Base-by-base conservation (phyloP, 2,797 vertebrate genomes). In the Salmo trutta region DNA sequence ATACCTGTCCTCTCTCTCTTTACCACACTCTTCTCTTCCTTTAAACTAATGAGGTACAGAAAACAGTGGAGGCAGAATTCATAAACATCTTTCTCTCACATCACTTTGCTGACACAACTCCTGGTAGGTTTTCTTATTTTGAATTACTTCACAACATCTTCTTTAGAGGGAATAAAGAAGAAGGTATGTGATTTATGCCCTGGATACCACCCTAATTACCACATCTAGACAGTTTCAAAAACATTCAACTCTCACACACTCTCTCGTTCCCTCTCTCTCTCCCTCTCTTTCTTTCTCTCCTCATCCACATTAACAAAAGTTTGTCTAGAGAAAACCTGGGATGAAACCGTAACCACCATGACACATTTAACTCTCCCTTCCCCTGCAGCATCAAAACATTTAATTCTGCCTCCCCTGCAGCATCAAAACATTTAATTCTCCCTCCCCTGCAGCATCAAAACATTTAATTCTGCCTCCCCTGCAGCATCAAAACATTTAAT, bases 181-280 rank as follows among this genome's bases (percentile, higher is more conserved):
- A 65, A 33, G 41, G 66, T n/a, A 75, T 82, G 82, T 74, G 75
- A 83, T 33, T 5, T 33, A 87, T 86, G 82, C 80, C 82, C 84
- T 80, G 73, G 86, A 86, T 65, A 79, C 72, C 73, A 41, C 79
- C 73, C 81, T 93, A 93, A 94, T 93, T 90, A 93, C 83, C 85
- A 88, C 82, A 91, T 94, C 92, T 93, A 93, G 93, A 94, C 91
- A 76, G 84, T 90, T 89, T 89, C 8, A 47, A 47, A 47, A 91
- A 86, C 79, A 85, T 84, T 82, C 0, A 41, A 8, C 33, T 36
- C 33, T 5, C 33, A 5, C 31, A 5, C 33, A 1, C 24, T 24
- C 24, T 24, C 27, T 29, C 1, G 2, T 1, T 29, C 29, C 2
- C 29, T 29, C 29, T 29, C 29, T 29, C 36, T 8, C 36, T 41